Evolutionary conservation across 2,888 invertebrate species (phyloP).

Genomic region (Thymelicus lineola): DNA sequence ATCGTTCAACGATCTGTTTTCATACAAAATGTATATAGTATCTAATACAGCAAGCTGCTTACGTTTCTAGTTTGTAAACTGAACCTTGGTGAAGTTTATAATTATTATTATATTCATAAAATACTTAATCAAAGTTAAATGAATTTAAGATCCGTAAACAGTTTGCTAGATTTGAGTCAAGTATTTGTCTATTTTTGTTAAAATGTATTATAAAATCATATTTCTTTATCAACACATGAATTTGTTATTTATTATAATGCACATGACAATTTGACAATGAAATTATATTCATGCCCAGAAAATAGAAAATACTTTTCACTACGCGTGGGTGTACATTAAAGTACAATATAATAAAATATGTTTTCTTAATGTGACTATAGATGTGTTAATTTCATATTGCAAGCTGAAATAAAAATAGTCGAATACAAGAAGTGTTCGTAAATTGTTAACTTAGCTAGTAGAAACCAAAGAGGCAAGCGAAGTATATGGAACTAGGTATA

Average conservation of each 20-base stretch:
- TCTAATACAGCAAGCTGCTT: slow-evolving; percentile 4
- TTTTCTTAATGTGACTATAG: too few species aligned
- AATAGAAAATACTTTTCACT: neutral
- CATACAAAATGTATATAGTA: slow-evolving; percentile 25
- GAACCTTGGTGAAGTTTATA: neutral
- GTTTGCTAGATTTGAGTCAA: slow-evolving; percentile 2
- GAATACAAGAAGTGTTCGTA: slow-evolving; percentile 7
- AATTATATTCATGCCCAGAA: too few species aligned
- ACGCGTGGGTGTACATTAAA: neutral
- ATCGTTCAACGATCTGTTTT: slow-evolving; percentile 42
- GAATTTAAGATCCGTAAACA: slow-evolving; percentile 11
- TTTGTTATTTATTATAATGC: too few species aligned
- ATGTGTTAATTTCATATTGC: neutral
- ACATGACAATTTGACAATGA: too few species aligned
- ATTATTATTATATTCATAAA: too few species aligned
- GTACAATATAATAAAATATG: too few species aligned
- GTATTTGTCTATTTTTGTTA: slow-evolving; percentile 33
- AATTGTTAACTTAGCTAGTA: slow-evolving; percentile 72
- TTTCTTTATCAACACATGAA: neutral
- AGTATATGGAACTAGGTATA: slow-evolving; percentile 68
- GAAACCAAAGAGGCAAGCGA: slow-evolving; percentile 82
- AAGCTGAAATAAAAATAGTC: slow-evolving; percentile 29
- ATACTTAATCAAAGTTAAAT: neutral
- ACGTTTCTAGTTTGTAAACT: slow-evolving; percentile 2
- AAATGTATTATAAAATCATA: neutral